Evolutionary conservation across 2,797 vertebrate species (phyloP), one percentile per base, ranked within the genome.

Genomic region (Carapus acus): DNA sequence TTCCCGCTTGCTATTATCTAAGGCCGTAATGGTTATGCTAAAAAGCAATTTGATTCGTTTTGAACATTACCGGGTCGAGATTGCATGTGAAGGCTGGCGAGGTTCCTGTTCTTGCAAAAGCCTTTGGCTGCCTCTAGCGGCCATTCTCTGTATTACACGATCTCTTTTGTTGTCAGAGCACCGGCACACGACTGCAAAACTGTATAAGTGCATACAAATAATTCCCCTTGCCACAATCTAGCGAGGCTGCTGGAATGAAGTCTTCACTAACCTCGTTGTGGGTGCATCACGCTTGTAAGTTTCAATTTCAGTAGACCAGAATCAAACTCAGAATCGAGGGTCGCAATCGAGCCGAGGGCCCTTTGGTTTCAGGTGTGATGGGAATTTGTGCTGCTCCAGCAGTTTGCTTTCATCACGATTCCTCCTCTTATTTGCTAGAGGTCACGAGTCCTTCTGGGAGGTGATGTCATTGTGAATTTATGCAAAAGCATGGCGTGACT

Each of bases 81-180:
- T n/a, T n/a, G n/a, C n/a, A n/a, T n/a, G n/a, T n/a, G n/a, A 5
- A 27, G 24, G 24, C 24, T 27, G 24, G 5, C 5, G 24, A 27
- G 31, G 31, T 33, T 33, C 8, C 14, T 33, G 14, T 41, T n/a
- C 11, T 0, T 19, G 13, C 18, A 13, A 13, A n/a, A 4, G 14
- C 2, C 39, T 33, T 18, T 39, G 23, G 40, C 15, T 56, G 34
- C 39, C 47, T 33, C 40, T 15, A 36, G 54, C 43, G 47, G 31
- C 6, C 18, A 38, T 8, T 21, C 3, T 18, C 17, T 20, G 4
- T 2, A 24, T 11, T 33, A 27, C 34, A 36, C 4, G 34, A n/a
- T n/a, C n/a, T 36, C 14, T 11, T 36, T 15, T 15, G 14, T n/a
- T 36, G 14, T 36, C n/a, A 15, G 34, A n/a, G 34, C 34, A 15